Conservation (phyloP, 2,113 vertebrate species). For the Oostethus manadensis region DNA sequence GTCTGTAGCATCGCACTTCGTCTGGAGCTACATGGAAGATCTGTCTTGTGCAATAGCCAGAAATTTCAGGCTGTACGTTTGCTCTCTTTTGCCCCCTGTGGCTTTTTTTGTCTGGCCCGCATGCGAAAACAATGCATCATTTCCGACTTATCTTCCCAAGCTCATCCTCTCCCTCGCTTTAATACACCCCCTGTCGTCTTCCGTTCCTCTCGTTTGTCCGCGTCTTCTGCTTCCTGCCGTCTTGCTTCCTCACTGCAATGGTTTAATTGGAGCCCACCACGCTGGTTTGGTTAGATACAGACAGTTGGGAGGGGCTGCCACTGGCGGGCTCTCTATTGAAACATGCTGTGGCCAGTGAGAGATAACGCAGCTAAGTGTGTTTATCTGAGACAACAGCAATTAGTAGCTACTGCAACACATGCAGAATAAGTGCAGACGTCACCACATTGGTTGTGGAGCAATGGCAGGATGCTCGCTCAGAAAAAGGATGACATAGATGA, state of each 20-base stretch:
- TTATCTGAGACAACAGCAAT: conserved; percentile 61
- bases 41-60: conserved; percentile 53
- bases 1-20: conserved; percentile 27
- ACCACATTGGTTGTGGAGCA: conserved; percentile 27
- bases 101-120: conserved; percentile 12
- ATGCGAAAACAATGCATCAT: conserved; percentile 52
- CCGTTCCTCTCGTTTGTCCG: conserved; percentile 5
- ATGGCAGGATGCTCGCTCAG: conserved; percentile 21
- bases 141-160: conserved; percentile 43
- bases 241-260: conserved; percentile 43
- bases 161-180: conserved; percentile 35
- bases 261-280: conserved; percentile 61
- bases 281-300: conserved; percentile 37
- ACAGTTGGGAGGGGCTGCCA: conserved; percentile 29
- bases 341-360: conserved; percentile 40
- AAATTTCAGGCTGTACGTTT: conserved; percentile 47
- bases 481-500: conserved; percentile 12
- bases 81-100: conserved; percentile 13
- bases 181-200: conserved; percentile 31
- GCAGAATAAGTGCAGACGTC: conserved; percentile 43
- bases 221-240: conserved; percentile 10
- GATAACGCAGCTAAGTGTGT: conserved; percentile 58
- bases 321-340: conserved; percentile 43
- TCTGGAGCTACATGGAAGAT: conserved; percentile 44
- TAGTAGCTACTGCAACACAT: conserved; percentile 41